phyloP scores from a whole-genome alignment of 2,113 vertebrate genomes.

The Sinocyclocheilus anshuiensis region DNA sequence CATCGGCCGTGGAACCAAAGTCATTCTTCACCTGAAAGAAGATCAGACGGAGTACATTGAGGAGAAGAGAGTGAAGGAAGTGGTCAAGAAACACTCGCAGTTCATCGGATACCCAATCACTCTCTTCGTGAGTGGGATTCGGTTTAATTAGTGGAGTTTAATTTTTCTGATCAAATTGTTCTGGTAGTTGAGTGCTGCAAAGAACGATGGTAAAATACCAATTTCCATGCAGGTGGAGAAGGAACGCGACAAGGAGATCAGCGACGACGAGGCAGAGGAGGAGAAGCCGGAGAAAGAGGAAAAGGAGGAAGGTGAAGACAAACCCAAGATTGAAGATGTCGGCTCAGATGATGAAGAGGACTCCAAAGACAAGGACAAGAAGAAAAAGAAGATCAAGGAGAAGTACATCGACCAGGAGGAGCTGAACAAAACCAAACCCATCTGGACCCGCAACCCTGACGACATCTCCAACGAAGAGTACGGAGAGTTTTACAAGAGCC shows the following conservation, averaged over 20 bases:
- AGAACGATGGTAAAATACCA: not conserved
- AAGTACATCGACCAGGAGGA: conserved; percentile 94
- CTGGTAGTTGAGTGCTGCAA: too few relatives aligned
- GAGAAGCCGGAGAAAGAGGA: conserved; percentile 81
- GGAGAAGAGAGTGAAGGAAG: conserved; percentile 89
- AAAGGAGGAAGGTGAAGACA: conserved; percentile 84
- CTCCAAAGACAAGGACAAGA: conserved; percentile 83
- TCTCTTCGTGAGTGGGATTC: conserved; percentile 78
- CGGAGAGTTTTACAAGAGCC: conserved; percentile 95
- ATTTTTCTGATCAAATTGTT: too few relatives aligned
- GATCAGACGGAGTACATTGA: conserved; percentile 92
- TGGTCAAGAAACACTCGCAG: conserved; percentile 97
- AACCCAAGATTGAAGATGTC: conserved; percentile 92
- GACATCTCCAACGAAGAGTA: conserved; percentile 96
- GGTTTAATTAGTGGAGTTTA: too few relatives aligned
- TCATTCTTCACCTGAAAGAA: conserved; percentile 89
- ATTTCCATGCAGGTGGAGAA: conserved; percentile 83
- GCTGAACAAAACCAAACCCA: conserved; percentile 95
- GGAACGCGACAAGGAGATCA: conserved; percentile 93
- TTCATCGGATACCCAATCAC: conserved; percentile 96
- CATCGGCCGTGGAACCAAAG: conserved; percentile 89
- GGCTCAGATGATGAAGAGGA: conserved; percentile 92
- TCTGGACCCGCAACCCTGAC: conserved; percentile 94
- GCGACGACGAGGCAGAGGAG: conserved; percentile 91
- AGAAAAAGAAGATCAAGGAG: conserved; percentile 96